phyloP scores from a whole-genome alignment of 1,140 invertebrate genomes.

The Ostrea edulis region DNA sequence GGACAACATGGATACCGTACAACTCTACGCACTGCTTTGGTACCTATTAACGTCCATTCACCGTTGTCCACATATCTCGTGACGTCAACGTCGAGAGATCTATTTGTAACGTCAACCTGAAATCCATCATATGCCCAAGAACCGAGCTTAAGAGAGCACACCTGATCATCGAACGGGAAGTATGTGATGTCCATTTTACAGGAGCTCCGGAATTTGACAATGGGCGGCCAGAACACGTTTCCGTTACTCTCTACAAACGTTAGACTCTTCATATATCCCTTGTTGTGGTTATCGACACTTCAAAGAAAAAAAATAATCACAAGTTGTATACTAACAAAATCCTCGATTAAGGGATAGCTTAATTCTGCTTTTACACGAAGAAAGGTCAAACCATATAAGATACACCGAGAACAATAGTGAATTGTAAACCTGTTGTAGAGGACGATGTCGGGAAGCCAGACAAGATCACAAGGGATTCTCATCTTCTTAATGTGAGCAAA shows the following conservation, averaged over 20 bases:
- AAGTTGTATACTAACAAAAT: too few species aligned
- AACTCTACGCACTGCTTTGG: conserved; percentile 72
- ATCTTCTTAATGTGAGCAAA: conserved; percentile 80
- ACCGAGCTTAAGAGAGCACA: conserved; percentile 91
- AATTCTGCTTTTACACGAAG: too few species aligned
- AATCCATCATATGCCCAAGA: conserved; percentile 83
- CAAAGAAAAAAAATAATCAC: conserved; percentile 46
- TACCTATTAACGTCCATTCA: conserved; percentile 76
- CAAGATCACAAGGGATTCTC: conserved; percentile 80
- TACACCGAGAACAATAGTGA: too few species aligned
- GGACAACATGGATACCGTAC: conserved; percentile 76
- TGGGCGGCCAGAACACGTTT: conserved; percentile 83
- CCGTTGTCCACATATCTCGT: conserved; percentile 76
- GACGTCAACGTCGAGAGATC: conserved; percentile 70
- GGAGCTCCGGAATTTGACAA: conserved; percentile 82
- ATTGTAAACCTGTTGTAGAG: conserved; percentile 81
- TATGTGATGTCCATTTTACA: conserved; percentile 99
- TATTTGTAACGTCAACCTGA: conserved; percentile 78
- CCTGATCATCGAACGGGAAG: conserved; percentile 99
- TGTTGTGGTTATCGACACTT: conserved; percentile 82
- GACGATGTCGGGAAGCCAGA: conserved; percentile 83
- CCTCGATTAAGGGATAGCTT: too few species aligned
- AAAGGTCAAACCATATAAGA: too few species aligned
- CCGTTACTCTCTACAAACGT: conserved; percentile 81
- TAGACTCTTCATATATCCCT: conserved; percentile 81